These are phyloP conservation scores for Drosophila mojavensis DNA, from an alignment of 1,140 invertebrate species.

Conservation along the genomic window DNA sequence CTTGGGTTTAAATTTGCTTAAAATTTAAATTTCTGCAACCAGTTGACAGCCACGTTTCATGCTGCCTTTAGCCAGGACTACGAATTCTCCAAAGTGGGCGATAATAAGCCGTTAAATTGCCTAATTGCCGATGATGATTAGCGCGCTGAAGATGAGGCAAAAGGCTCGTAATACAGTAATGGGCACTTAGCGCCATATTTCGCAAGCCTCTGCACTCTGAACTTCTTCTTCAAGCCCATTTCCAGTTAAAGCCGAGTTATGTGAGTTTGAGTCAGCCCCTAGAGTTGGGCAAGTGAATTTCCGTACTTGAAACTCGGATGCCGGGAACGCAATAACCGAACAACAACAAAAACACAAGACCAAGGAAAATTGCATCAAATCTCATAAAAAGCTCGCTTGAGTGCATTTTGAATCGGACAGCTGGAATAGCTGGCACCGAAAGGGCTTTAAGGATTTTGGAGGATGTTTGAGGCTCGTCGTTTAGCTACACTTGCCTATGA, in stretches of 20 bases:
- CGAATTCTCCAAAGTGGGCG: constrained; percentile 40
- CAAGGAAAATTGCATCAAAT: constrained; percentile 12
- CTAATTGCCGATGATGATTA: constrained; percentile 72
- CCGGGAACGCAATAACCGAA: constrained; percentile 63
- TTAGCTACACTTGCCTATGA: not conserved
- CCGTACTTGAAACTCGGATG: constrained; percentile 46
- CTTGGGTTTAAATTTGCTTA: too few species aligned
- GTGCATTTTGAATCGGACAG: constrained; percentile 50
- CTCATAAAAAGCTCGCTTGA: constrained; percentile 41
- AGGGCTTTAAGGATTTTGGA: constrained; percentile 52
- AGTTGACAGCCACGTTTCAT: too few species aligned
- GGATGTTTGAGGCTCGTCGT: constrained; percentile 44
- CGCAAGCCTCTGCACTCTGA: constrained; percentile 33
- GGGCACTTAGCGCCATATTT: constrained; percentile 39
- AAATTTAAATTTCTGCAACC: constrained; percentile 5
- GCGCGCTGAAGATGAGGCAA: constrained; percentile 15
- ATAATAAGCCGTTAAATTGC: constrained; percentile 77
- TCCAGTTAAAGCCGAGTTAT: constrained; percentile 25
- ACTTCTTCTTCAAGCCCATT: not conserved
- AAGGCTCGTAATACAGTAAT: not conserved
- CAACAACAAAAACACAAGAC: constrained; percentile 10
- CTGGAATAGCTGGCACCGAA: constrained; percentile 22
- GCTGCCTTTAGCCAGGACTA: not conserved
- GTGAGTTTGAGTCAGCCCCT: constrained; percentile 12
- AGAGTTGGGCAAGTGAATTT: constrained; percentile 36